These are phyloP conservation scores for Dendropsophus ebraccatus DNA, from an alignment of 2,113 vertebrate genomes.

Conservation along the genomic window DNA sequence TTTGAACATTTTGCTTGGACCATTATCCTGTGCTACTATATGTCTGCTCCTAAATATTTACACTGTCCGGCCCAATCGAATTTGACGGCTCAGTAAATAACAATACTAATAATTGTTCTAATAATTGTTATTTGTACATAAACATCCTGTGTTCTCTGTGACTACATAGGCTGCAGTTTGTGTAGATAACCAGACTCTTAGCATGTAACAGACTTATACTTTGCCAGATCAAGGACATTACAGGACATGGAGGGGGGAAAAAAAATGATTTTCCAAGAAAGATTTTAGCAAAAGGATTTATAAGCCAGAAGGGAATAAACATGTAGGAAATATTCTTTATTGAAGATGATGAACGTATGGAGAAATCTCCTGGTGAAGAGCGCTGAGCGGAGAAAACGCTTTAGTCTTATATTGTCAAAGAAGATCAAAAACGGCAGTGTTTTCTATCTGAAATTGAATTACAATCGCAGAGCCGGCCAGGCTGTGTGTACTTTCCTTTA, in stretches of 20 bases:
- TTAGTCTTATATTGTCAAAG: conserved; percentile 3
- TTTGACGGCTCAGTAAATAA: no score
- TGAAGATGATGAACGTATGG: conserved; percentile 2
- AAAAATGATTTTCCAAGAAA: conserved; percentile 24
- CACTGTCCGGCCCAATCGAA: no score
- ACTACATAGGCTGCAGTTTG: no score
- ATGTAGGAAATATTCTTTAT: not conserved
- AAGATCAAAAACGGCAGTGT: conserved; percentile 21
- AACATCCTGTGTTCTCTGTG: no score
- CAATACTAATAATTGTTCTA: not conserved
- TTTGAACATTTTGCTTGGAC: no score
- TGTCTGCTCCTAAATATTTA: no score
- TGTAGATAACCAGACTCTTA: conserved; percentile 1
- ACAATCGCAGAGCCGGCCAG: not conserved
- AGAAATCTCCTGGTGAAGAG: conserved; percentile 19
- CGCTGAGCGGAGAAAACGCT: not conserved
- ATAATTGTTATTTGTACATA: not conserved
- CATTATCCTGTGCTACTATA: no score
- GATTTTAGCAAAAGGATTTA: not conserved
- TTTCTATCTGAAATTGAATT: no score
- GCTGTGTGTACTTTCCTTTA: conserved; percentile 37
- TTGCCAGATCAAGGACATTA: conserved; percentile 41
- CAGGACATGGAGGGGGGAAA: not conserved
- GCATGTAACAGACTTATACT: not conserved
- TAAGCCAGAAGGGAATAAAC: conserved; percentile 32